Conservation (phyloP, 2,888 invertebrate species). For the Polylopha cassiicola region DNA sequence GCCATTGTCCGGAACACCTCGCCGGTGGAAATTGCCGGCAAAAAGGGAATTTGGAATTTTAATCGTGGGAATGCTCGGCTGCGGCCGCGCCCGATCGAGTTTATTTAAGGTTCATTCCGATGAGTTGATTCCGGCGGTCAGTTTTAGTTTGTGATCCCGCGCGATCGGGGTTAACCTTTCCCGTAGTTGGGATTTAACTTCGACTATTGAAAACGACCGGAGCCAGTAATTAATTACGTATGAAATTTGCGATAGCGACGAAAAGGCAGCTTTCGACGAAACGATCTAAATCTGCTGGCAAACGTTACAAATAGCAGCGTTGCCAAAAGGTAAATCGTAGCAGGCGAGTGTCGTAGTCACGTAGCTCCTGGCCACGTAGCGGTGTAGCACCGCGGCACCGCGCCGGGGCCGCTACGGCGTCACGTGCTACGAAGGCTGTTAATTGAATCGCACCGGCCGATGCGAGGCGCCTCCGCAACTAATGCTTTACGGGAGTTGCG, state of each 20-base stretch:
- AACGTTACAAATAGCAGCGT: slow-evolving; percentile 11
- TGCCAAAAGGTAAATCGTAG: slow-evolving; percentile 11
- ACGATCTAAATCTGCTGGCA: slow-evolving; percentile 5
- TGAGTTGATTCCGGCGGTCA: slow-evolving; percentile 53
- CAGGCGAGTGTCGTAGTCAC: slow-evolving; percentile 21
- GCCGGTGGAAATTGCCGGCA: slow-evolving; percentile 39
- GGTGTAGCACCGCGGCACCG: slow-evolving; percentile 34
- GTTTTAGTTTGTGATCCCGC: slow-evolving; percentile 45
- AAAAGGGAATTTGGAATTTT: slow-evolving; percentile 65
- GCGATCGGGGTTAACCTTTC: slow-evolving; percentile 39
- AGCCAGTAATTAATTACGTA: slow-evolving; percentile 8
- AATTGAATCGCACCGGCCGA: slow-evolving; percentile 47
- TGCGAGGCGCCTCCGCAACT: slow-evolving; percentile 42
- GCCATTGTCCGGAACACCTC: slow-evolving; percentile 30
- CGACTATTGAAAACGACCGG: slow-evolving; percentile 14
- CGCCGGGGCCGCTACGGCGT: slow-evolving; percentile 22
- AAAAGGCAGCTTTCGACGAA: too few species aligned
- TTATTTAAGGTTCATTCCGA: slow-evolving; percentile 70
- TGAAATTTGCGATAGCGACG: too few species aligned
- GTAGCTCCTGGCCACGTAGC: slow-evolving; percentile 35
- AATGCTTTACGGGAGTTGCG: slow-evolving; percentile 19
- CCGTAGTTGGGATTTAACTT: slow-evolving; percentile 18
- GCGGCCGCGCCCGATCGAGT: slow-evolving; percentile 35
- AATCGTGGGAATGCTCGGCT: slow-evolving; percentile 57
- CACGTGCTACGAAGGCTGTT: slow-evolving; percentile 53